Evolutionary conservation across 2,888 invertebrate genomes (phyloP), one percentile per base, ranked within the genome.

Genomic region (Himalopsyche tibetana): DNA sequence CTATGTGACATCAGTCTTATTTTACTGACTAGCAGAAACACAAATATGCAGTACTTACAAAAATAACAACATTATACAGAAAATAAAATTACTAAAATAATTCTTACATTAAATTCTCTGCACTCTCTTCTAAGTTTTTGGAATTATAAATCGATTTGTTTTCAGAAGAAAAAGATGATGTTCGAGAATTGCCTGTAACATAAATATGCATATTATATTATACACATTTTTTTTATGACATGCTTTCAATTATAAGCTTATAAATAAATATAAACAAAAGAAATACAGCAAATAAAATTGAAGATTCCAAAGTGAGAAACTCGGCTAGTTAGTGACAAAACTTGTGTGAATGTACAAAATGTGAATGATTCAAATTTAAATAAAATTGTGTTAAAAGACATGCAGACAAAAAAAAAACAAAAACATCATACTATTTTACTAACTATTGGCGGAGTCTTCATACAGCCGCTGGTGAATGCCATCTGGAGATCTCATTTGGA

Each of bases 381-480:
- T 51, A 51, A 15, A 15, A 51, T 3, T 51, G 63, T 55, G 69
- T 82, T 80, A 55, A 40, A n/a, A 84, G 19, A 9, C 80, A 83
- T 19, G n/a, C n/a, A 82, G 80, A 80, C 83, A 87, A 38, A 84
- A 87, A 80, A 85, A 55, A 86, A 86, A 45, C 45, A 45, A 87
- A 87, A 87, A 28, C 83, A 82, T 87, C 86, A 88, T 88, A 88
- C 88, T 87, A 88, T 88, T 88, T 88, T 88, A 88, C 88, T 88
- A 88, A 88, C 88, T 88, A 88, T 88, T 88, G 87, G 84, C 80
- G 84, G 87, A 56, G 55, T 88, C 88, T 45, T 88, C 88, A 38
- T 85, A 88, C 69, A 82, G 81, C 80, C 88, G 86, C 81, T 87
- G 87, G 82, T 85, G 87, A 63, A 83, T 56, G 42, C 82, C 85